These are phyloP conservation scores for Drosophila colorata DNA, from an alignment of 2,888 invertebrate species.

Conservation along the genomic window DNA sequence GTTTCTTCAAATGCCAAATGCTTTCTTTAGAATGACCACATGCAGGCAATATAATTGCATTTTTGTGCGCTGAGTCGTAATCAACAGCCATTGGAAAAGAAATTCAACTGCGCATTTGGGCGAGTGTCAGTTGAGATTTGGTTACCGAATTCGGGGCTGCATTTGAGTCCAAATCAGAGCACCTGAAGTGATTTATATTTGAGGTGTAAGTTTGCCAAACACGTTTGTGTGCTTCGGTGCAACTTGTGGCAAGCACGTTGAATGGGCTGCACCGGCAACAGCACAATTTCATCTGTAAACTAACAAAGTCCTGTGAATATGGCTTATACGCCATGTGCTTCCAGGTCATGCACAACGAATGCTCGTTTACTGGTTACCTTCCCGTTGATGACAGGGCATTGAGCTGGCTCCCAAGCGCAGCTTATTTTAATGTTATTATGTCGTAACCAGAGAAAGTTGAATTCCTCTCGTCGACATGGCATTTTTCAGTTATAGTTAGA, in stretches of 20 bases:
- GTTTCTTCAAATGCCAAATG: not conserved
- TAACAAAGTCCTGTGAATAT: constrained; percentile 9
- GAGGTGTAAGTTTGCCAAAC: not conserved
- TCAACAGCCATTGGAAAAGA: not conserved
- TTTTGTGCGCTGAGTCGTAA: constrained; percentile 50
- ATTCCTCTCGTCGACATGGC: not conserved
- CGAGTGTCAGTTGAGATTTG: constrained; percentile 2
- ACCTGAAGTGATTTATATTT: constrained; percentile 29
- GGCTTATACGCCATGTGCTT: constrained; percentile 31
- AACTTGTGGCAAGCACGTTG: constrained; percentile 1
- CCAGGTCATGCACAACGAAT: constrained; percentile 10
- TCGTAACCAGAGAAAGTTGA: constrained; percentile 13
- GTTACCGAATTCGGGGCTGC: constrained; percentile 9
- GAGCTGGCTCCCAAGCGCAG: not conserved
- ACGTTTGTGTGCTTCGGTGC: not conserved
- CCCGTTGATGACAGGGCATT: not conserved
- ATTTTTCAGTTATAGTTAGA: constrained; percentile 18
- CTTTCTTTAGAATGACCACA: constrained; percentile 1
- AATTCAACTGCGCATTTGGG: not conserved
- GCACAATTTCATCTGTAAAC: constrained; percentile 5
- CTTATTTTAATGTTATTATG: constrained; percentile 13
- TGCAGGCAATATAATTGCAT: constrained; percentile 54
- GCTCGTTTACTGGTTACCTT: constrained; percentile 19
- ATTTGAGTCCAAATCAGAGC: not conserved
- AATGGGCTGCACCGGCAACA: not conserved